Evolutionary conservation across 2,888 invertebrate genomes (phyloP), one percentile per base, ranked within the genome.

Genomic region (Drosophila quinaria): DNA sequence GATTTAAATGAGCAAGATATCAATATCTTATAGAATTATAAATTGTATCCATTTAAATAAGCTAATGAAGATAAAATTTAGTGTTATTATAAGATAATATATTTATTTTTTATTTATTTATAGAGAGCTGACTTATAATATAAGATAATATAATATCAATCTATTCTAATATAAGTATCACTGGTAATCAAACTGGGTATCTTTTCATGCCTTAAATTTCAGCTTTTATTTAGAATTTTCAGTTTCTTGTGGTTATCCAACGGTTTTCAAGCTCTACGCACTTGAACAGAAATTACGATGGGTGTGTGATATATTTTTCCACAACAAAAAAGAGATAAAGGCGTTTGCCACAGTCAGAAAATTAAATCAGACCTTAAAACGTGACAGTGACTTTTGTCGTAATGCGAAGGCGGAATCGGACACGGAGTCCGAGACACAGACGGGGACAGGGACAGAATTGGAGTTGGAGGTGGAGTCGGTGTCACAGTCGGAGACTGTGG

Each of bases 311-410:
- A 33, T 25, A 50, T 31, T 17, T 39, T 8, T 4, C 6, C 31
- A 5, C n/a, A 31, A 41, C 29, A 50, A 42, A 22, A 60, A 50
- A 11, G 41, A 31, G 29, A 6, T 15, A 60, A 49, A 70, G 41
- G 19, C n/a, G 29, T 15, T 31, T 29, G n/a, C 56, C 63, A 46
- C 31, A 60, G 60, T 17, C 47, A 35, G 65, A 62, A 77, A 83
- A 82, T 85, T 74, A 82, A 83, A 82, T 84, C 76, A 77, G 63
- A 70, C 71, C 74, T 80, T 85, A 69, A 85, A 83, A 80, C 66
- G 82, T 74, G 78, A 73, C 67, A 74, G 61, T 66, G 62, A 76
- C 67, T 82, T 70, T 65, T 68, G 61, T 22, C 50, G 70, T 67
- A 79, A 72, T 70, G 62, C 69, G 55, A 35, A 69, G 75, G 56